Conservation (phyloP, 2,888 invertebrate species). For the Apocheima hispidaria region DNA sequence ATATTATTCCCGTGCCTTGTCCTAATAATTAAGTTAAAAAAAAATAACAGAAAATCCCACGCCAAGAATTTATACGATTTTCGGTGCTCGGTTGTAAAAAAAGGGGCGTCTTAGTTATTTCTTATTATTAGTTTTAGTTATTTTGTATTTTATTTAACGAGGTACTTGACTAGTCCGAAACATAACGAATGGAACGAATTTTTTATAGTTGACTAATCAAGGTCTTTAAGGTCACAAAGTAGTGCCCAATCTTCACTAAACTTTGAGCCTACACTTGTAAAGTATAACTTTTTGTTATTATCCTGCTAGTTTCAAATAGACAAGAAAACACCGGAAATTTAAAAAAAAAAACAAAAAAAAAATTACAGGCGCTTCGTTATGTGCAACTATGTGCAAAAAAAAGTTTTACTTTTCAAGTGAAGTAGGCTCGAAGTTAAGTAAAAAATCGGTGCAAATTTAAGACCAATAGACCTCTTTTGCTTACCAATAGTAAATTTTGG, state of each 20-base stretch:
- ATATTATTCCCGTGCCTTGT: slow-evolving; percentile 50
- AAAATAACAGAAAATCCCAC: slow-evolving; percentile 24
- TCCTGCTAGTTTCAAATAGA: no score
- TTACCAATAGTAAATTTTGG: not conserved
- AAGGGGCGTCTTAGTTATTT: slow-evolving; percentile 42
- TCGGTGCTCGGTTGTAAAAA: slow-evolving; percentile 65
- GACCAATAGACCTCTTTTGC: not conserved
- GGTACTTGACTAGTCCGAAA: slow-evolving; percentile 79
- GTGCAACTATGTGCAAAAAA: no score
- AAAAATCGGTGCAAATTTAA: slow-evolving; percentile 20
- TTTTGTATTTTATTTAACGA: slow-evolving; percentile 55
- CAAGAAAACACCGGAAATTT: no score
- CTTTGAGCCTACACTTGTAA: no score
- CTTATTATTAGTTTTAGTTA: slow-evolving; percentile 47
- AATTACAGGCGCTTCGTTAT: no score
- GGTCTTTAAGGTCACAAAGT: not conserved
- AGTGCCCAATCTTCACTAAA: no score
- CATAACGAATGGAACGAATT: slow-evolving; percentile 51
- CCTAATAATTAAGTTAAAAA: slow-evolving; percentile 31
- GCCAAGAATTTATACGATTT: slow-evolving; percentile 46
- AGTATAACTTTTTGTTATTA: no score
- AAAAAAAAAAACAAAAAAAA: no score
- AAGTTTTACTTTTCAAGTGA: no score
- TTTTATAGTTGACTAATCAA: slow-evolving; percentile 39
- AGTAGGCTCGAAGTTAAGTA: no score